These are phyloP conservation scores for Montifringilla adamsi DNA, from an alignment of 2,113 vertebrate genomes.

Conservation along the genomic window DNA sequence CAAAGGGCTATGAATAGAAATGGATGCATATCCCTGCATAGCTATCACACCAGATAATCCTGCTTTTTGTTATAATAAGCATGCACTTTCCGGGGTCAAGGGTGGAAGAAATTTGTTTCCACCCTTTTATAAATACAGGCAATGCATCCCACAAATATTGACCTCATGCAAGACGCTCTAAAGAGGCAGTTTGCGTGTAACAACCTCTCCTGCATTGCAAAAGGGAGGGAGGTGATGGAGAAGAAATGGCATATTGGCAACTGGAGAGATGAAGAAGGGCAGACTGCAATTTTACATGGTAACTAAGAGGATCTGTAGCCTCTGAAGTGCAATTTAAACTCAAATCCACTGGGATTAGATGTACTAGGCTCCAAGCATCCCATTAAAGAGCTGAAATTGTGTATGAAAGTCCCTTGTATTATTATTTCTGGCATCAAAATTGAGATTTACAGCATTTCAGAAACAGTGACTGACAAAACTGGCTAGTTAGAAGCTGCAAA, in stretches of 20 bases:
- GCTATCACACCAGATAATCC: background rate
- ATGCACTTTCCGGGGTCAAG: background rate
- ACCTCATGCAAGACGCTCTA: background rate
- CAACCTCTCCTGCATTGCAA: background rate
- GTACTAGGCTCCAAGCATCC: background rate
- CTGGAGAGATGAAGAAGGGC: background rate
- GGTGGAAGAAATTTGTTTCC: background rate
- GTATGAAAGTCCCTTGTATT: background rate
- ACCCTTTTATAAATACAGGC: background rate
- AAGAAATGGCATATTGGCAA: background rate
- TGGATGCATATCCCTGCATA: background rate
- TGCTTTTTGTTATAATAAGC: background rate
- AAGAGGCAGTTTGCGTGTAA: background rate
- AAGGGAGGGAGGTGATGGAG: background rate
- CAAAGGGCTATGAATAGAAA: background rate
- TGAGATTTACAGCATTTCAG: conserved; percentile 5
- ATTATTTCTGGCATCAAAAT: conserved; percentile 29
- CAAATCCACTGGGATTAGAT: conserved; percentile 13
- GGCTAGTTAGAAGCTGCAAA: conserved; percentile 2
- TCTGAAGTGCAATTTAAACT: conserved; percentile 49
- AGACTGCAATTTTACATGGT: background rate
- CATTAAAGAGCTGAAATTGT: conserved; percentile 16
- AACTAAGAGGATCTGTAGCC: conserved; percentile 14
- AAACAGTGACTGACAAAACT: background rate
- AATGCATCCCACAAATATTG: background rate